These are phyloP conservation scores for Urophycis tenuis DNA, from an alignment of 2,797 vertebrate species.

Conservation along the genomic window DNA sequence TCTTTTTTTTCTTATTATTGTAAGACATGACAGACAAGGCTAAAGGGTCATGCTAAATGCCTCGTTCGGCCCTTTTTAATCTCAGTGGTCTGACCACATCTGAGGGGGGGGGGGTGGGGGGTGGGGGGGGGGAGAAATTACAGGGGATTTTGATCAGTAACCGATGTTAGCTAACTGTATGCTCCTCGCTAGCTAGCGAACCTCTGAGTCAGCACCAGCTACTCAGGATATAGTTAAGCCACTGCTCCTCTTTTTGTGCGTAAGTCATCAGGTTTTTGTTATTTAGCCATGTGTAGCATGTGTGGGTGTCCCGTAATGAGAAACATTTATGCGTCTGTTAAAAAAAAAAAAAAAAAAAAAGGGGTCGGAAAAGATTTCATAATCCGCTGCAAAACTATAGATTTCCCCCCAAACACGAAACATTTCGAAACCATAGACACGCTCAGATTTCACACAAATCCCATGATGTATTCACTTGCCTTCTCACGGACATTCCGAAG, in stretches of 20 bases:
- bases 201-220: constrained; percentile 18
- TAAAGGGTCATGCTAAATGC: background rate
- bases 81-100: background rate
- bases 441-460: background rate
- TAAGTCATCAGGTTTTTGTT: constrained; percentile 27
- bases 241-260: constrained; percentile 23
- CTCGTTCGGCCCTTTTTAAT: background rate
- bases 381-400: background rate
- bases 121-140: too few species aligned
- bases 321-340: background rate
- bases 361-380: background rate
- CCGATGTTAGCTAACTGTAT: constrained; percentile 21
- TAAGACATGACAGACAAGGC: background rate
- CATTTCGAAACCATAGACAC: background rate
- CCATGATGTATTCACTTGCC: background rate
- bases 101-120: too few species aligned
- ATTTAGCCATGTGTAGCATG: background rate
- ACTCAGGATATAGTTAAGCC: constrained; percentile 11
- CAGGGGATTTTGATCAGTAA: constrained; percentile 15
- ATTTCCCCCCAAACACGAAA: background rate
- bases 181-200: constrained; percentile 27
- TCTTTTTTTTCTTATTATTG: background rate
- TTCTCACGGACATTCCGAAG: background rate
- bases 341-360: background rate
- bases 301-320: background rate